phyloP scores from a whole-genome alignment of 2,888 invertebrate genomes.

The Tipula unca region DNA sequence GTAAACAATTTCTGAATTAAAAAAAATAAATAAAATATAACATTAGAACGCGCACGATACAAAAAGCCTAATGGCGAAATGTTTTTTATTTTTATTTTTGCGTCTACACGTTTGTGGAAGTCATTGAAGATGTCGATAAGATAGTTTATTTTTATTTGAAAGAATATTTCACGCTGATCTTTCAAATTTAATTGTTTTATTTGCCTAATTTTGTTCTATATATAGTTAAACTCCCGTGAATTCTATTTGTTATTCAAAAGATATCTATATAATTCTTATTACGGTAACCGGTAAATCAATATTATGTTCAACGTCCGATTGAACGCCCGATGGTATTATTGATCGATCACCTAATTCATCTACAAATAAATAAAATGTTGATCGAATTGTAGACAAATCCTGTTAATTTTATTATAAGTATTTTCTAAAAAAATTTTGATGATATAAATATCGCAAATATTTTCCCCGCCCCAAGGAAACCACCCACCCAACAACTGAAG shows the following conservation, averaged over 20 bases:
- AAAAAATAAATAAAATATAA: not conserved
- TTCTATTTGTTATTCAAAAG: not conserved
- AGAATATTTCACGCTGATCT: not conserved
- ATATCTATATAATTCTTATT: not conserved
- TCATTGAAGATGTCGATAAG: not conserved
- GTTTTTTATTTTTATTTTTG: not conserved
- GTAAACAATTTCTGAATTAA: not conserved
- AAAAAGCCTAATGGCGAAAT: not conserved
- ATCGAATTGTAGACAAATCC: too few species aligned
- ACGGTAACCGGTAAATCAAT: not conserved
- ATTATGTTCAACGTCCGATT: too few species aligned
- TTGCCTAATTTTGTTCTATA: not conserved
- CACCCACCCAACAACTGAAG: too few species aligned
- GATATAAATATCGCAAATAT: too few species aligned
- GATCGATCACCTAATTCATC: too few species aligned
- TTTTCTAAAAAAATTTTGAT: too few species aligned
- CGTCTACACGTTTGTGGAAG: not conserved
- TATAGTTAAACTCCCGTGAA: not conserved
- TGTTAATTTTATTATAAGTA: too few species aligned
- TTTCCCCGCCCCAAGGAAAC: too few species aligned
- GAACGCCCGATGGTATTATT: too few species aligned
- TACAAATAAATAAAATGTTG: too few species aligned
- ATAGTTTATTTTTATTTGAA: not conserved
- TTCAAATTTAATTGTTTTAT: too few species aligned
- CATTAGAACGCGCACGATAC: not conserved